phyloP scores from a whole-genome alignment of 2,113 vertebrate genomes.

The Chinchilla lanigera region DNA sequence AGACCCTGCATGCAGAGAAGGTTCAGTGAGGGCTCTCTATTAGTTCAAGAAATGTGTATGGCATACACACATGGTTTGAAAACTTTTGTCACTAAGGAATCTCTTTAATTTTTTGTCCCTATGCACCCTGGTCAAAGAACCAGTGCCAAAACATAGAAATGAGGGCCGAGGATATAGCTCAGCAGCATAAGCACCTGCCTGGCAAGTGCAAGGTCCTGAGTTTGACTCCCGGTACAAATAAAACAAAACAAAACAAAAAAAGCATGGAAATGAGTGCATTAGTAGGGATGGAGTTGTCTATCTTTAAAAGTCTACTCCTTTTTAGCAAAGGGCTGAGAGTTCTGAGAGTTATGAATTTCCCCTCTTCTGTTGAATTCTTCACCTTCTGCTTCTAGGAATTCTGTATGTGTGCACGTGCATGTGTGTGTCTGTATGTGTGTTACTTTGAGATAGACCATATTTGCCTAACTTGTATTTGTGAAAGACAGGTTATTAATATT shows the following conservation, averaged over 20 bases:
- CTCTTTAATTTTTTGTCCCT: not conserved
- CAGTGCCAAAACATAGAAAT: not conserved
- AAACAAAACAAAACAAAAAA: too few relatives aligned
- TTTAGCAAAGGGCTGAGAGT: not conserved
- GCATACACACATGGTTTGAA: not conserved
- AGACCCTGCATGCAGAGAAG: not conserved
- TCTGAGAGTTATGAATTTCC: slow-evolving; percentile 1
- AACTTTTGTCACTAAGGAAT: not conserved
- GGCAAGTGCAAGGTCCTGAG: too few relatives aligned
- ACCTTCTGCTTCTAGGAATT: not conserved
- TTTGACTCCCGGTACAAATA: too few relatives aligned
- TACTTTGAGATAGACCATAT: not conserved
- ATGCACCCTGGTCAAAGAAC: not conserved
- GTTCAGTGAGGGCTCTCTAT: not conserved
- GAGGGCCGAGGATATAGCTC: too few relatives aligned
- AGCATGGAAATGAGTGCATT: not conserved
- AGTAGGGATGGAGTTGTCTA: not conserved
- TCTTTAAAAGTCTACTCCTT: not conserved
- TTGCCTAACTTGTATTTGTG: not conserved
- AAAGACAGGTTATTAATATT: not conserved
- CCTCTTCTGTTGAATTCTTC: not conserved
- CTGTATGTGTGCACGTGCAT: not conserved
- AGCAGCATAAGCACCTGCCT: too few relatives aligned
- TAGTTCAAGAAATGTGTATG: not conserved
- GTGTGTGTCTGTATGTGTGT: not conserved